These are phyloP conservation scores for Zaprionus bogoriensis DNA, from an alignment of 2,888 invertebrate species.

Conservation along the genomic window DNA sequence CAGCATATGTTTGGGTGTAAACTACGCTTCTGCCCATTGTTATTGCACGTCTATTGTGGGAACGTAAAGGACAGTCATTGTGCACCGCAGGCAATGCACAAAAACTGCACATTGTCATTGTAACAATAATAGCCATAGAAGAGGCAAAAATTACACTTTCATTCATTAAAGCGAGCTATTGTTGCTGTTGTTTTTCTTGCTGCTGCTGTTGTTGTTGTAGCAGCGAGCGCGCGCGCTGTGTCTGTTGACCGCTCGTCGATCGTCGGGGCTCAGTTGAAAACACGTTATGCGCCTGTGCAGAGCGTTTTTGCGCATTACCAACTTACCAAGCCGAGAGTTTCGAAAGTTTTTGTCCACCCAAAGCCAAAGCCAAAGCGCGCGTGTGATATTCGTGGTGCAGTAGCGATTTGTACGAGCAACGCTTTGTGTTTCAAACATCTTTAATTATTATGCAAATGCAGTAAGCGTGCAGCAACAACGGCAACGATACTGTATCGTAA, in stretches of 20 bases:
- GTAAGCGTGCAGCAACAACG: constrained; percentile 27
- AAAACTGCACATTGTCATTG: constrained; percentile 61
- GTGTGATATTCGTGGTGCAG: constrained; percentile 33
- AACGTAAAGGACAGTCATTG: constrained; percentile 63
- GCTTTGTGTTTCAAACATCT: constrained; percentile 36
- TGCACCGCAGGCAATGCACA: constrained; percentile 32
- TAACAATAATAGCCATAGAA: constrained; percentile 55
- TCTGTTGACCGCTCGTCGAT: constrained; percentile 50
- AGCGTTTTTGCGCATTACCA: constrained; percentile 63
- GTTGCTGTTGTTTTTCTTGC: constrained; percentile 42
- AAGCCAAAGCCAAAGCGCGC: constrained; percentile 54
- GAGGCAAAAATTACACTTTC: constrained; percentile 63
- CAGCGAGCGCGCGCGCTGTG: constrained; percentile 12
- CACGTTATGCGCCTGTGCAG: constrained; percentile 75
- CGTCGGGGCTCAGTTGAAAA: constrained; percentile 63
- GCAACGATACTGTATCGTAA: constrained; percentile 1
- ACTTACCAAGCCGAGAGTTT: constrained; percentile 47
- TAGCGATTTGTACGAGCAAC: background rate
- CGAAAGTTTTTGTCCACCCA: constrained; percentile 60
- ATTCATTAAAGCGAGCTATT: constrained; percentile 67
- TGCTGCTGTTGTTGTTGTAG: constrained; percentile 15
- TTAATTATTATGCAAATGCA: constrained; percentile 69
- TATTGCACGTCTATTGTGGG: constrained; percentile 44
- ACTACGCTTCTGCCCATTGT: constrained; percentile 30
- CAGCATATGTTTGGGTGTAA: constrained; percentile 24